Percentiles rank a stretch among this genome's conserved stretches.
These are phyloP conservation scores for Anguilla marmorata DNA, from an alignment of 2,797 vertebrate species.

Conservation along the genomic window DNA sequence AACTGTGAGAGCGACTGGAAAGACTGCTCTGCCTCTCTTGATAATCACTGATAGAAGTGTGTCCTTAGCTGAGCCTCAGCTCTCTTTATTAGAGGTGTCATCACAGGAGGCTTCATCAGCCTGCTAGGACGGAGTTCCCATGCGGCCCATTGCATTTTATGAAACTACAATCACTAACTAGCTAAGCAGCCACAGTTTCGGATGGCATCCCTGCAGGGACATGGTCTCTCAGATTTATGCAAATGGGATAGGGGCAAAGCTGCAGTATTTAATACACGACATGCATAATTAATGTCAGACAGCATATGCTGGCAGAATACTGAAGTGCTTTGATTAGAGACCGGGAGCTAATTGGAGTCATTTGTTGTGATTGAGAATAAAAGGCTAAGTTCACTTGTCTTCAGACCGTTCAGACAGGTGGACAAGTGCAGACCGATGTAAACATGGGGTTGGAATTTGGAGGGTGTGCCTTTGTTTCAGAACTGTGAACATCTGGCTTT, in stretches of 20 bases:
- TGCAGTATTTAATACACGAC: conserved; percentile 59
- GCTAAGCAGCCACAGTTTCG: conserved; percentile 48
- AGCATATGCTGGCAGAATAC: conserved; percentile 45
- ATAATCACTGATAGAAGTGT: neutral
- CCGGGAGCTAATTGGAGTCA: conserved; percentile 48
- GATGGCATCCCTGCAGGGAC: conserved; percentile 51
- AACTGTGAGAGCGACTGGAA: neutral
- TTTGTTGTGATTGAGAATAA: conserved; percentile 35
- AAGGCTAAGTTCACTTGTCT: conserved; percentile 20
- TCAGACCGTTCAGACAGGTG: neutral
- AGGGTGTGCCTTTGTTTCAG: neutral
- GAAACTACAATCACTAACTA: conserved; percentile 46
- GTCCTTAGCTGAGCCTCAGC: conserved; percentile 5
- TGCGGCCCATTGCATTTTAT: conserved; percentile 39
- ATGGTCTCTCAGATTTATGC: conserved; percentile 52
- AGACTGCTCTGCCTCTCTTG: neutral
- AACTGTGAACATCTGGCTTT: neutral
- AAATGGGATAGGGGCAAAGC: conserved; percentile 55
- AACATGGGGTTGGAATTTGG: neutral
- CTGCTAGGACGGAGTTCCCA: neutral
- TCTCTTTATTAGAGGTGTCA: neutral
- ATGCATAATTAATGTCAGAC: conserved; percentile 64
- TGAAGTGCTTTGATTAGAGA: conserved; percentile 35
- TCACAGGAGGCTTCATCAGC: neutral
- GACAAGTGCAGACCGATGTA: neutral